phyloP scores from a whole-genome alignment of 2,888 invertebrate species.

The Apamea crenata region DNA sequence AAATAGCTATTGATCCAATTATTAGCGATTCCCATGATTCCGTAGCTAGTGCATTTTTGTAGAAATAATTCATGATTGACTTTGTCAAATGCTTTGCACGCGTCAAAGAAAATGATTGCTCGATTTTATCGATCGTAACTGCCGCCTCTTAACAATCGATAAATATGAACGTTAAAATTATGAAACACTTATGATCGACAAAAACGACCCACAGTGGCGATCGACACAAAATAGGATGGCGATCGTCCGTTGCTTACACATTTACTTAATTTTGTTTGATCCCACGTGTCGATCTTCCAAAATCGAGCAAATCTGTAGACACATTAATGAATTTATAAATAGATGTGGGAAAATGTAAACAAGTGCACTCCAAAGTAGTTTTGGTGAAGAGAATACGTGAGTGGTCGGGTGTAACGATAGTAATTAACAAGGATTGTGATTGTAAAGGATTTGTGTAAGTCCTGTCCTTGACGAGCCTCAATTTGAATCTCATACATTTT shows the following conservation, averaged over 20 bases:
- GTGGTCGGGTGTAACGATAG: conserved; percentile 11
- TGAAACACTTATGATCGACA: neutral
- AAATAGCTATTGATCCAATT: neutral
- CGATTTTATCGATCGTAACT: neutral
- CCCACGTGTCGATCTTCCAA: neutral
- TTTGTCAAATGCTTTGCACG: neutral
- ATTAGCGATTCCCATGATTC: neutral
- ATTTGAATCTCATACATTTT: neutral
- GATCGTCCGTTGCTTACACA: neutral
- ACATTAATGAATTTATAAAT: neutral
- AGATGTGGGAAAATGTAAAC: neutral
- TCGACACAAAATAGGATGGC: neutral
- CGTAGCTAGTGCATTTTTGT: too few species aligned
- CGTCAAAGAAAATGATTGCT: neutral
- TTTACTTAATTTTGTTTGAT: neutral
- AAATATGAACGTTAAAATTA: neutral
- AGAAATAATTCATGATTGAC: neutral
- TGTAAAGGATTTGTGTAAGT: neutral
- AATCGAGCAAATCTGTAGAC: neutral
- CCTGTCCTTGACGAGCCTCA: neutral
- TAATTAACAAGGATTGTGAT: neutral
- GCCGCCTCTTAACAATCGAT: neutral
- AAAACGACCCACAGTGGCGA: neutral
- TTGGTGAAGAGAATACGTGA: conserved; percentile 1
- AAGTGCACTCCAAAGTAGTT: conserved; percentile 2